Evolutionary conservation across 2,797 vertebrate genomes (phyloP).

Genomic region (Xiphophorus birchmanni): DNA sequence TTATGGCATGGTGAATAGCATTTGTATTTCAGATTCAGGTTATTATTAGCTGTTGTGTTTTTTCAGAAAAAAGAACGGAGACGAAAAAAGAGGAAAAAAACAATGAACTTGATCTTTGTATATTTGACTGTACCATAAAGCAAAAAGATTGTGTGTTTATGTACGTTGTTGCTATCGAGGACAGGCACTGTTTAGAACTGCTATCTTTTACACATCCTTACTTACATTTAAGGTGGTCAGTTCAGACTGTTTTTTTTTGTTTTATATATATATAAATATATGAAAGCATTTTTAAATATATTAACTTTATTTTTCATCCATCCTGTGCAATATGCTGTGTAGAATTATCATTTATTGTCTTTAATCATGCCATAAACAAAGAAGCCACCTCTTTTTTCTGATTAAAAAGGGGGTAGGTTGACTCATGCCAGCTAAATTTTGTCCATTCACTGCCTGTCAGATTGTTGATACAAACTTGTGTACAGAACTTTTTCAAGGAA

Average conservation of each 20-base stretch:
- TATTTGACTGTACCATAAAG: slow-evolving; percentile 99
- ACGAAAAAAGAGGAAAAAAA: slow-evolving; percentile 79
- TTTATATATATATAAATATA: slow-evolving; percentile 73
- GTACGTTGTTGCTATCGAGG: slow-evolving; percentile 98
- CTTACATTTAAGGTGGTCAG: slow-evolving; percentile 92
- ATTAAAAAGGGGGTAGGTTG: slow-evolving; percentile 68
- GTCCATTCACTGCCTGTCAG: slow-evolving; percentile 99
- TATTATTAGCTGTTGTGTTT: slow-evolving; percentile 99
- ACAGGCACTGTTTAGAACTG: slow-evolving; percentile 96
- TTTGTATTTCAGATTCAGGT: slow-evolving; percentile 99
- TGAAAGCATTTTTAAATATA: slow-evolving; percentile 87
- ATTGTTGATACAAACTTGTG: slow-evolving; percentile 99
- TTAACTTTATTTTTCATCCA: slow-evolving; percentile 94
- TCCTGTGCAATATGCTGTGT: slow-evolving; percentile 99
- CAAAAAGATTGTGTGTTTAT: slow-evolving; percentile 99
- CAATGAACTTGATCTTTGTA: slow-evolving; percentile 98
- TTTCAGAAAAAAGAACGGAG: slow-evolving; percentile 79
- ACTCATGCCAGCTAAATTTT: slow-evolving; percentile 96
- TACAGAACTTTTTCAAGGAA: slow-evolving; percentile 99
- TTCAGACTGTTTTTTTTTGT: slow-evolving; percentile 78
- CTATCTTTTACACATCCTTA: slow-evolving; percentile 88
- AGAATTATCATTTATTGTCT: slow-evolving; percentile 90
- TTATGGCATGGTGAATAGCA: slow-evolving; percentile 99
- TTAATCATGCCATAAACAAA: slow-evolving; percentile 91
- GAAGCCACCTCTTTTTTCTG: slow-evolving; percentile 71